Conservation (phyloP, 2,888 invertebrate genomes). For the Scaptomyza flava region DNA sequence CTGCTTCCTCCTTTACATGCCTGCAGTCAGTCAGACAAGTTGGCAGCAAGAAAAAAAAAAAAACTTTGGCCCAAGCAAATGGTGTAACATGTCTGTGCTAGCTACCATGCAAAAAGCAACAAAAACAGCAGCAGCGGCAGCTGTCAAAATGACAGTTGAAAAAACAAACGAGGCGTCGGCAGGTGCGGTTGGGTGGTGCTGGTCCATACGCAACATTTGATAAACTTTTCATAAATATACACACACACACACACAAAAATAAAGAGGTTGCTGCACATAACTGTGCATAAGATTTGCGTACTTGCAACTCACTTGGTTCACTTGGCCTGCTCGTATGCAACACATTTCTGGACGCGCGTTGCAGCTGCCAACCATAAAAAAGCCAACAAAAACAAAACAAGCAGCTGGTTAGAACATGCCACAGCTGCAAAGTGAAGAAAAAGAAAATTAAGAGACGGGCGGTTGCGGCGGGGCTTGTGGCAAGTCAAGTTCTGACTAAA, state of each 20-base stretch:
- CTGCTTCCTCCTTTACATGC: constrained; percentile 46
- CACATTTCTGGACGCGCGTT: constrained; percentile 55
- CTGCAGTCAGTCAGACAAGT: constrained; percentile 59
- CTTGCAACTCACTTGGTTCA: constrained; percentile 24
- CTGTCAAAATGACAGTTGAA: constrained; percentile 80
- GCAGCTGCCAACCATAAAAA: constrained; percentile 17
- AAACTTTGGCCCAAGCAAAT: constrained; percentile 51
- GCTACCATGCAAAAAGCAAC: constrained; percentile 42
- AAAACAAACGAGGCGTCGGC: constrained; percentile 65
- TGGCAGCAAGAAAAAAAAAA: constrained; percentile 38
- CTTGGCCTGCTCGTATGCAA: constrained; percentile 42
- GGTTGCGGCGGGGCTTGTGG: constrained; percentile 11
- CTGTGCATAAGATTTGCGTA: constrained; percentile 22
- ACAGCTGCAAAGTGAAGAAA: constrained; percentile 17
- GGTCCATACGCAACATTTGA: constrained; percentile 59
- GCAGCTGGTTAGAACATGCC: constrained; percentile 35
- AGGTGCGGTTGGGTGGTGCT: constrained; percentile 27
- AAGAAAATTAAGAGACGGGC: neutral
- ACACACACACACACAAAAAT: constrained; percentile 11
- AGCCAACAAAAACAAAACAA: neutral
- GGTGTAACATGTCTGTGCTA: constrained; percentile 57
- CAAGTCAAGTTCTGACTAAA: constrained; percentile 66
- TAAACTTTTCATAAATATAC: constrained; percentile 51
- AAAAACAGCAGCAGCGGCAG: constrained; percentile 49
- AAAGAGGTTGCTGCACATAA: neutral